Conservation (phyloP, 2,113 vertebrate genomes). For the Porphyrio hochstetteri region DNA sequence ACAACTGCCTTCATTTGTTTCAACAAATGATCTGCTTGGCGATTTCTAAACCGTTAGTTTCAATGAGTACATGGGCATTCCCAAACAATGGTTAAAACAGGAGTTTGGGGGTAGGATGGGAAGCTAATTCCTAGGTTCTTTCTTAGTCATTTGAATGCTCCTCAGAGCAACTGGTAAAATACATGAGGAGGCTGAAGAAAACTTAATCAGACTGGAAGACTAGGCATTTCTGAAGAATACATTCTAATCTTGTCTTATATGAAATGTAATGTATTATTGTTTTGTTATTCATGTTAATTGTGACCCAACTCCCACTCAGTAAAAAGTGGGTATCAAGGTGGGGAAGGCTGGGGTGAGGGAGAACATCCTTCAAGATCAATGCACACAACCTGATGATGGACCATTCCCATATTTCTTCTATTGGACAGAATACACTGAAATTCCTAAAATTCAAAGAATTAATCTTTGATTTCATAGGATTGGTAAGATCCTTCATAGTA, state of each 20-base stretch:
- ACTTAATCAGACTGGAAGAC: neutral
- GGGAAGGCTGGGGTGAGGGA: neutral
- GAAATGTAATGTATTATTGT: neutral
- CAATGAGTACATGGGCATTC: neutral
- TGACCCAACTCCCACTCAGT: neutral
- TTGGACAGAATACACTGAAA: neutral
- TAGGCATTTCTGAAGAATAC: neutral
- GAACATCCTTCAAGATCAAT: neutral
- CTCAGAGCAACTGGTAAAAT: neutral
- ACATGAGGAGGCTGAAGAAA: neutral
- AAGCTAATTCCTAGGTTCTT: neutral
- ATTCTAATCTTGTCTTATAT: neutral
- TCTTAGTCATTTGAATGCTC: neutral
- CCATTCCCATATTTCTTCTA: neutral
- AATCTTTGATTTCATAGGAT: neutral
- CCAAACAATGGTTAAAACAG: neutral
- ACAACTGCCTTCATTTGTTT: constrained; percentile 1
- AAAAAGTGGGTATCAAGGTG: neutral
- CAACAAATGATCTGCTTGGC: constrained; percentile 36
- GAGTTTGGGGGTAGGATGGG: neutral
- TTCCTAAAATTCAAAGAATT: neutral
- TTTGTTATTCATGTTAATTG: neutral
- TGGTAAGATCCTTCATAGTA: neutral
- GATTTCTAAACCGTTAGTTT: constrained; percentile 7
- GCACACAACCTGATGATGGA: neutral